Percentiles rank a stretch among this genome's conserved stretches.
Evolutionary conservation across 2,797 vertebrate genomes (phyloP).

Genomic region (Moxostoma hubbsi): DNA sequence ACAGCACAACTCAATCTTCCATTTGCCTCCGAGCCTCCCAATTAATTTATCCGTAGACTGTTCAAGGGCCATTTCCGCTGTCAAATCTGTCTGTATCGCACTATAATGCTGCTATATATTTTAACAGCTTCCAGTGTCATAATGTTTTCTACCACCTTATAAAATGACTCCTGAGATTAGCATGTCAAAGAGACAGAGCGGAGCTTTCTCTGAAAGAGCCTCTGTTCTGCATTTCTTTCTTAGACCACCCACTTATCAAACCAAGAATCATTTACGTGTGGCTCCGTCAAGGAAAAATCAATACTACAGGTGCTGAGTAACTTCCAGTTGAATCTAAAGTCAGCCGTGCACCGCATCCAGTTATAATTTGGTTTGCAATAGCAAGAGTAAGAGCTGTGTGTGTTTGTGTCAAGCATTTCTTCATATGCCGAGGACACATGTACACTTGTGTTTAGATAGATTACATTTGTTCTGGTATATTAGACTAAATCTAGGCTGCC

Average conservation of each 20-base stretch:
- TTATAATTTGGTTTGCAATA: slow-evolving; percentile 29
- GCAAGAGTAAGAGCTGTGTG: not conserved
- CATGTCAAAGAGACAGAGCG: not conserved
- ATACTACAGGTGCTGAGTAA: slow-evolving; percentile 42
- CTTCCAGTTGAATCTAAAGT: slow-evolving; percentile 30
- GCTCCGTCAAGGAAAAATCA: slow-evolving; percentile 35
- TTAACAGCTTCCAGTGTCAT: slow-evolving; percentile 38
- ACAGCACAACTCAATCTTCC: slow-evolving; percentile 31
- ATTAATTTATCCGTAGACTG: slow-evolving; percentile 46
- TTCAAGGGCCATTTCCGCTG: slow-evolving; percentile 43
- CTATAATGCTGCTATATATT: not conserved
- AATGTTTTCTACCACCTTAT: slow-evolving; percentile 41
- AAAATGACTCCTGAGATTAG: slow-evolving; percentile 36
- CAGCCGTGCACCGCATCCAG: slow-evolving; percentile 2
- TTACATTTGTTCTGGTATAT: slow-evolving; percentile 39
- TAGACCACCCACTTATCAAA: slow-evolving; percentile 44
- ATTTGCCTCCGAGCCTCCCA: slow-evolving; percentile 41
- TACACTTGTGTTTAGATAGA: slow-evolving; percentile 33
- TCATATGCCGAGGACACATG: slow-evolving; percentile 39
- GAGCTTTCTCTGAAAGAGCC: not conserved
- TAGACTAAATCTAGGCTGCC: slow-evolving; percentile 35
- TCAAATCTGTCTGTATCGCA: slow-evolving; percentile 19
- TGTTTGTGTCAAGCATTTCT: not conserved
- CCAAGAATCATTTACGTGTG: slow-evolving; percentile 22
- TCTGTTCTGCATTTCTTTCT: slow-evolving; percentile 21